Evolutionary conservation across 2,888 invertebrate genomes (phyloP).

Genomic region (Eubasilissa splendida): DNA sequence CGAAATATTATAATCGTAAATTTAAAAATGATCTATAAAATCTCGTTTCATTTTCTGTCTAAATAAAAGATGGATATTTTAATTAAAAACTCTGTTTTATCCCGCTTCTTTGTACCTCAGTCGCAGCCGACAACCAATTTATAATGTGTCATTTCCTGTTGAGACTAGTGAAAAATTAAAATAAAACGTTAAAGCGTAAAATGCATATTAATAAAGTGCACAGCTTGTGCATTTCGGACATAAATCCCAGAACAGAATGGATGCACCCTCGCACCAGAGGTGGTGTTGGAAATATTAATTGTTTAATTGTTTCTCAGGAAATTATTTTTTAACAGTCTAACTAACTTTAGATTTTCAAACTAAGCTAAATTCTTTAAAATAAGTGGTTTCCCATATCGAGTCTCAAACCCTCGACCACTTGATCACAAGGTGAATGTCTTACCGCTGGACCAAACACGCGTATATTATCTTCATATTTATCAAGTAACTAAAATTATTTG

Average conservation of each 20-base stretch:
- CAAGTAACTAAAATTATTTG: too few species aligned
- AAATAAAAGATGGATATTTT: constrained; percentile 5
- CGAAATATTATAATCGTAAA: neutral
- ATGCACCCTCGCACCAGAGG: neutral
- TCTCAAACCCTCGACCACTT: too few species aligned
- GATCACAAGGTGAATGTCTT: too few species aligned
- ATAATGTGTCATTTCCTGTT: constrained; percentile 13
- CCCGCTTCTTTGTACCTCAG: neutral
- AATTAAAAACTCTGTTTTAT: constrained; percentile 9
- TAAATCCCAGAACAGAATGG: neutral
- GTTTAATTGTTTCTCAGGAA: too few species aligned
- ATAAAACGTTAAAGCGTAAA: neutral
- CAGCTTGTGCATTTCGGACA: constrained; percentile 5
- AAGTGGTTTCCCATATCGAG: too few species aligned
- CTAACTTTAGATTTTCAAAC: too few species aligned
- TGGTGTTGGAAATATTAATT: too few species aligned
- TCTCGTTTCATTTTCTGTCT: constrained; percentile 9
- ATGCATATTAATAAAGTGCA: constrained; percentile 10
- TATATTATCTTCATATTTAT: too few species aligned
- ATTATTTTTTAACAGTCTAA: too few species aligned
- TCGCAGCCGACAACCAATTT: constrained; percentile 13
- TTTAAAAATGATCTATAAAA: neutral
- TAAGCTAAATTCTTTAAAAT: too few species aligned
- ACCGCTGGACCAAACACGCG: too few species aligned
- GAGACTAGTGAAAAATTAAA: neutral